A percentile compares a stretch with the other conserved stretches of the same genome.
These are phyloP conservation scores for Ptiloglossa arizonensis DNA, from an alignment of 1,140 invertebrate species.

Conservation along the genomic window DNA sequence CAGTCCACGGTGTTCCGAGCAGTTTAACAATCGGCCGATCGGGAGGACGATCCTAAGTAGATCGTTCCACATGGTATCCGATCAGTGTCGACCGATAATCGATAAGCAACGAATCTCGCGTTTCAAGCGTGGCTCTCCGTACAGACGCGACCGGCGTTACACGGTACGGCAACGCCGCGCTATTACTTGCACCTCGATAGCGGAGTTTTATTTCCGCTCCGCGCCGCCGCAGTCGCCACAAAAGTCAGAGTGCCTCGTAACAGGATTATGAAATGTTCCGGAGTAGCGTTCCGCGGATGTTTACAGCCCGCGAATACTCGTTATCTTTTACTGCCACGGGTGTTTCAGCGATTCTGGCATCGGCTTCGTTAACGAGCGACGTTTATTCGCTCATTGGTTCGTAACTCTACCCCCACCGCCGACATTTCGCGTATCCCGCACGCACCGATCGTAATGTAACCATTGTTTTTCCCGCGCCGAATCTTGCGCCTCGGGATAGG, in stretches of 20 bases:
- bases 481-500: not conserved
- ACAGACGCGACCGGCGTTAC: conserved; percentile 8
- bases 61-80: too few relatives aligned
- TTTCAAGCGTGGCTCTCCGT: not conserved
- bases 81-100: not conserved
- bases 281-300: conserved; percentile 63
- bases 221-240: conserved; percentile 41
- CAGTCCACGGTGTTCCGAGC: too few relatives aligned
- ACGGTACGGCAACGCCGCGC: conserved; percentile 42
- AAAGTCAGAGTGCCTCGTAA: conserved; percentile 68
- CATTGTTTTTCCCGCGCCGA: conserved; percentile 42
- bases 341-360: conserved; percentile 67
- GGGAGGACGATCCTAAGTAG: too few relatives aligned
- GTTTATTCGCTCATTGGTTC: conserved; percentile 58
- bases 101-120: not conserved
- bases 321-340: conserved; percentile 61
- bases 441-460: conserved; percentile 24
- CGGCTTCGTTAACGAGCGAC: conserved; percentile 62
- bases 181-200: conserved; percentile 59
- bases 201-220: conserved; percentile 62
- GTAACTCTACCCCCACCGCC: conserved; percentile 50
- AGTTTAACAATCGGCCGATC: too few relatives aligned
- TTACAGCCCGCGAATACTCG: conserved; percentile 68
- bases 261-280: conserved; percentile 70
- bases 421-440: conserved; percentile 21